Evolutionary conservation across 2,797 vertebrate genomes (phyloP), one percentile per base, ranked within the genome.

Genomic region (Microctenopoma steveboyesi): DNA sequence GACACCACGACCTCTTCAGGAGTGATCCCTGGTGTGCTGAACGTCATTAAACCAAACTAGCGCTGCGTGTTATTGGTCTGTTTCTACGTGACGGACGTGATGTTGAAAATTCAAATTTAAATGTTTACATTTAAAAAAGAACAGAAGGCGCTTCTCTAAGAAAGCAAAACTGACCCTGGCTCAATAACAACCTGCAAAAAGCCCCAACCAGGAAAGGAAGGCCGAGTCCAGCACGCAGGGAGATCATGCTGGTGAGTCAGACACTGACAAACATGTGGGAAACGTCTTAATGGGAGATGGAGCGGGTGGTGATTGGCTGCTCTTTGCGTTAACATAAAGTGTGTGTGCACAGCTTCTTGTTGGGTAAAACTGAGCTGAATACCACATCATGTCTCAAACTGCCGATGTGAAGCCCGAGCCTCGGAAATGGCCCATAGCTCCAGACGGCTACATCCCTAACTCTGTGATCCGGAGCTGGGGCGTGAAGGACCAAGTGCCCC

Each of bases 381-480:
- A 5, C 53, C 37, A 2, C 3, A 57, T 45, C 49, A 68, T 49
- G 25, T 28, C 33, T 37, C 18, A 64, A 7, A 12, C 22, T 28
- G 9, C 3, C 12, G 65, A 37, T 16, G 46, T 42, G 61, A 42
- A 42, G 40, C 12, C 0, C 0, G 51, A 65, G 60, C 53, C 35
- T 63, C 18, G 25, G 15, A 54, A 2, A 25, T 84, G 85, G 69
- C 84, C 76, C 13, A 70, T 84, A 3, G 85, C 88, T 61, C 81
- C 82, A 28, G 87, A 88, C 7, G 84, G 79, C 5, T 88, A 75
- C 61, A 76, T 88, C 68, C 87, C 82, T 6, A 89, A 84, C 72
- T 86, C 84, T 22, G 74, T 86, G 30, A 76, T 83, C 61, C 65
- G 77, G 7, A 66, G 49, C 52, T 72, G 66, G 78, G 15, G 1